Evolutionary conservation across 2,113 vertebrate species (phyloP), one percentile per base, ranked within the genome.

Genomic region (Burhinus bistriatus): DNA sequence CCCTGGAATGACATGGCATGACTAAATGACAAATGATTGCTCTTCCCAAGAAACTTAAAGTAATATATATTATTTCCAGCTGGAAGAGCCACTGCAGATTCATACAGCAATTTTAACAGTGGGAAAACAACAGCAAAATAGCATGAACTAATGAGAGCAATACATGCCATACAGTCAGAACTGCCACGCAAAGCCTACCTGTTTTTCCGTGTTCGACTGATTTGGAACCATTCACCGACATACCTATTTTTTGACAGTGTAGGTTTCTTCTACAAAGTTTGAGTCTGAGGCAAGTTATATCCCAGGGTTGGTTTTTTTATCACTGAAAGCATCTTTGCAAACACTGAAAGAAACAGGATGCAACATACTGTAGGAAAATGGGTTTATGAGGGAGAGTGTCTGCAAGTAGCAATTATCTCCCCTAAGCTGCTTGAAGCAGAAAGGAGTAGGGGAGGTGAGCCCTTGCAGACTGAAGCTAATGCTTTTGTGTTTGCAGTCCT

Each of bases 321-420:
- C 55, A 36, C 52, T 80, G 58, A 70, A 85, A 88, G 16, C 22
- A 40, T 88, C 75, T 91, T 87, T 89, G 21, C 58, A 93, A 83
- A 83, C 9, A 29, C 42, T 57, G 61, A 85, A 92, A 87, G 78
- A 65, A 76, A 47, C 14, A 66, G 78, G 71, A 77, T 90, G 87
- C 47, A 91, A 36, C 51, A 85, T 30, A 79, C 51, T 2, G 6
- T 26, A 73, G 27, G 54, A 87, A 91, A 87, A 72, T 45, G 19
- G 16, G 15, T 77, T 88, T 82, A 77, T 5, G 15, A 70, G 25
- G 12, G 45, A 77, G 68, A 52, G 20, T 58, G 17, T 72, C 66
- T 95, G 55, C 34, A 91, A 85, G 70, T 26, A 81, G 66, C 71
- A 93, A 85, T 94, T 94, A 95, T 70, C 71, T 62, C 51, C 84